Evolutionary conservation across 2,797 vertebrate genomes (phyloP).

Genomic region (Falco biarmicus): DNA sequence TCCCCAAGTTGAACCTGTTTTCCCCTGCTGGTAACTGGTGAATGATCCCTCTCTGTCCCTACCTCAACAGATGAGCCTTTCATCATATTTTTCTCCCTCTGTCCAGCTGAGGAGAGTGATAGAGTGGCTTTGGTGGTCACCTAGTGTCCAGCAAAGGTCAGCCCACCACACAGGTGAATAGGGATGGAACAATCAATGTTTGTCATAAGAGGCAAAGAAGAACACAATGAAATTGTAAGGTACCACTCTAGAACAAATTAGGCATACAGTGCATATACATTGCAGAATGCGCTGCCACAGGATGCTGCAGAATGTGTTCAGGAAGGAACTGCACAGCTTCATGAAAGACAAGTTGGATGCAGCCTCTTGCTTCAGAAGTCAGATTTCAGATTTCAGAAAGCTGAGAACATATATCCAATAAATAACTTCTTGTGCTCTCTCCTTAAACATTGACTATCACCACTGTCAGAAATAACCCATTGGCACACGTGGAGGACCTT

Average conservation of each 20-base stretch:
- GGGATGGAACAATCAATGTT: not conserved
- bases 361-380: not conserved
- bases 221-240: not conserved
- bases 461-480: not conserved
- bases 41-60: not conserved
- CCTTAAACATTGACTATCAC: not conserved
- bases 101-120: not conserved
- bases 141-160: not conserved
- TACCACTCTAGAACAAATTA: not conserved
- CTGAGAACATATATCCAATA: not conserved
- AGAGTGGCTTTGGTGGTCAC: not conserved
- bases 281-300: not conserved
- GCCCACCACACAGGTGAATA: not conserved
- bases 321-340: not conserved
- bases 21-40: fast-evolving
- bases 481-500: not conserved
- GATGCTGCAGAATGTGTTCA: not conserved
- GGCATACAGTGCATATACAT: fast-evolving
- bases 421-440: not conserved
- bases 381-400: not conserved
- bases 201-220: not conserved
- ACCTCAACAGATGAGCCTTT: not conserved
- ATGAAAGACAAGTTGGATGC: not conserved
- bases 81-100: not conserved
- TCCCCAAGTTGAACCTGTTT: fast-evolving